phyloP scores from a whole-genome alignment of 53 echinoderm and acorn worm genomes.

The Luidia sarsii region DNA sequence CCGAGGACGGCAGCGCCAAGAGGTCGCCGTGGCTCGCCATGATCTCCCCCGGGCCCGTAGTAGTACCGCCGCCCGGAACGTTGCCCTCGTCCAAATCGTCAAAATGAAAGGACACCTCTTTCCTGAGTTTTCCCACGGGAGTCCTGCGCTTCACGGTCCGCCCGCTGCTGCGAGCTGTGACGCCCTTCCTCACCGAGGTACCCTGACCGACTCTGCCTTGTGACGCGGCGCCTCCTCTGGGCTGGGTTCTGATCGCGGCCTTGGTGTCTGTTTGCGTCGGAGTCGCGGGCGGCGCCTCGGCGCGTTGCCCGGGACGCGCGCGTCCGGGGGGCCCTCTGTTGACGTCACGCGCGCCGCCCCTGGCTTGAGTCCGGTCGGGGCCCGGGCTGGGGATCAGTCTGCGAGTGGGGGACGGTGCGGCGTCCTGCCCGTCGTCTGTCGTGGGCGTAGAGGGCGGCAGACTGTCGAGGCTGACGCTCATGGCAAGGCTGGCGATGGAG shows the following conservation, averaged over 20 bases:
- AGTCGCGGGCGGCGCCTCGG: no score
- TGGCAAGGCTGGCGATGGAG: background rate
- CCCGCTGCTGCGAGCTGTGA: no score
- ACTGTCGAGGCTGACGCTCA: slow-evolving; percentile 23
- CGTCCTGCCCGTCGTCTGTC: background rate
- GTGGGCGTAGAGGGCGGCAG: slow-evolving; percentile 15
- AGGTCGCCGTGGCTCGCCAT: slow-evolving; percentile 19
- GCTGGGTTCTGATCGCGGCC: no score
- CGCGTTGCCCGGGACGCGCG: background rate
- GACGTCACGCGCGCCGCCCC: slow-evolving; percentile 13
- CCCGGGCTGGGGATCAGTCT: background rate
- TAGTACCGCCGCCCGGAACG: background rate
- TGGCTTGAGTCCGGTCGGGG: slow-evolving; percentile 14
- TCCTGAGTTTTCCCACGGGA: slow-evolving; percentile 12
- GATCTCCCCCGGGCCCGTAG: slow-evolving; percentile 9
- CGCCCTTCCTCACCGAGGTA: no score
- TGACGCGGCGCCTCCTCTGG: no score
- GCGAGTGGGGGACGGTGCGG: background rate
- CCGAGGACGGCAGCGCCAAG: background rate
- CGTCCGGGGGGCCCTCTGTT: slow-evolving; percentile 4
- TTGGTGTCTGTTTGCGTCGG: no score
- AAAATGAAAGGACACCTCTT: slow-evolving; percentile 37
- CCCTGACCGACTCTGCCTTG: no score
- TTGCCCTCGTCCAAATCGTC: background rate
- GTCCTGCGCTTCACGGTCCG: slow-evolving; percentile 1